These are phyloP conservation scores for Cyrtonyx montezumae DNA, from an alignment of 2,113 vertebrate genomes.

Conservation along the genomic window DNA sequence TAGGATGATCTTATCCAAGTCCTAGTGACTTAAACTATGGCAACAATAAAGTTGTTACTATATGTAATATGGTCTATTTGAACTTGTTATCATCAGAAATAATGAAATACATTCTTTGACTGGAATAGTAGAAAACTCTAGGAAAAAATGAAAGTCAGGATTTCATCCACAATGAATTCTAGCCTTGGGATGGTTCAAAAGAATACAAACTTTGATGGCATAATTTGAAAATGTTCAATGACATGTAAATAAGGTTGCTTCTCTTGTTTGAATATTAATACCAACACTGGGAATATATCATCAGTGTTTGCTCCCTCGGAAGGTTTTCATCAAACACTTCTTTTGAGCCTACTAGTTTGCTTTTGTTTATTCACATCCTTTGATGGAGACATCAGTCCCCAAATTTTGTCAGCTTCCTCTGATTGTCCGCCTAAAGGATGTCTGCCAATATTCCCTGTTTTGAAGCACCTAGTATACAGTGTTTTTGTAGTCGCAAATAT, in stretches of 20 bases:
- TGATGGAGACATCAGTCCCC: not conserved
- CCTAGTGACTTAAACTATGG: not conserved
- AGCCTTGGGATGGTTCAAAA: not conserved
- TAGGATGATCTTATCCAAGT: not conserved
- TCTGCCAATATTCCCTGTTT: not conserved
- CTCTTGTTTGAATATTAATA: not conserved
- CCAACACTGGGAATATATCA: rapidly evolving
- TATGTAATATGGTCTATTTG: not conserved
- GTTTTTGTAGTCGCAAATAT: not conserved
- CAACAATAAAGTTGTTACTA: not conserved
- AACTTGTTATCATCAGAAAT: not conserved
- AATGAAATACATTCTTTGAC: not conserved
- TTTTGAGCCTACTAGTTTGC: not conserved
- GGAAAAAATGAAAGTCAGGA: not conserved
- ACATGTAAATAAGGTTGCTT: not conserved
- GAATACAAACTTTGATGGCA: not conserved
- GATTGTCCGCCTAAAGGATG: not conserved
- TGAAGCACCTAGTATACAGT: not conserved
- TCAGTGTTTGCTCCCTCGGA: not conserved
- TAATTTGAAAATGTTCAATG: not conserved
- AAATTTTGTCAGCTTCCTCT: not conserved
- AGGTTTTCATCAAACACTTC: not conserved
- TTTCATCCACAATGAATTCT: not conserved
- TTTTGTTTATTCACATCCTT: not conserved
- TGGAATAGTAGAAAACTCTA: not conserved